Evolutionary conservation across 2,888 invertebrate species (phyloP).

Genomic region (Eupithecia subumbrata): DNA sequence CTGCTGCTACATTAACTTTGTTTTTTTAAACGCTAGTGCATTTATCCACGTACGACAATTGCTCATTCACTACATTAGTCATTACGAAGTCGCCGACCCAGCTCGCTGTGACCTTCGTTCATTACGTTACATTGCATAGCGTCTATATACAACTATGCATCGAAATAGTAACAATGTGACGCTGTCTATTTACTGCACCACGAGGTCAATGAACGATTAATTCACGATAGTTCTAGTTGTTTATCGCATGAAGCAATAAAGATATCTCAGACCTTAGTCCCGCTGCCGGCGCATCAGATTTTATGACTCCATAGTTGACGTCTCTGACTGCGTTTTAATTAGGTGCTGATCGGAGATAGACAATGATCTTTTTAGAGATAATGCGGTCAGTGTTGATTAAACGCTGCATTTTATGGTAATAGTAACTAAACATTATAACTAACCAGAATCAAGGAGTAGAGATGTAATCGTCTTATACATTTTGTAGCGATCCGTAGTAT

Average conservation of each 20-base stretch:
- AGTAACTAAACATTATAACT: not conserved
- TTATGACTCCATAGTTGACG: slow-evolving; percentile 27
- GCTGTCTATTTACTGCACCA: slow-evolving; percentile 36
- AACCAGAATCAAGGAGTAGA: not conserved
- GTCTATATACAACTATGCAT: slow-evolving; percentile 18
- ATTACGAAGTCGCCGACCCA: slow-evolving; percentile 13
- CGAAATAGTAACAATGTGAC: slow-evolving; percentile 34
- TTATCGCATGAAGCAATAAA: slow-evolving; percentile 73
- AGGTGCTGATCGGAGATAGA: slow-evolving; percentile 7
- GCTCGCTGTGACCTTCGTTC: slow-evolving; percentile 10
- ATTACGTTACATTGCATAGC: slow-evolving; percentile 8
- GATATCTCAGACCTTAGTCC: slow-evolving; percentile 63
- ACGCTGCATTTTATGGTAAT: slow-evolving; percentile 3
- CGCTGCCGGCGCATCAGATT: slow-evolving; percentile 46
- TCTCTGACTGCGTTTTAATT: slow-evolving; percentile 16
- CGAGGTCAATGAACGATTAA: slow-evolving; percentile 72
- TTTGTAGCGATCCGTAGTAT: slow-evolving; percentile 1
- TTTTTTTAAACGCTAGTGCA: not conserved
- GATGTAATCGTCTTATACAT: slow-evolving; percentile 7
- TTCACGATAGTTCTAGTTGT: slow-evolving; percentile 68
- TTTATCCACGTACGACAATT: not conserved
- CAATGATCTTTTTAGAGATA: slow-evolving; percentile 11
- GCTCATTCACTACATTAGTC: slow-evolving; percentile 9
- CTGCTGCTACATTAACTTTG: not conserved
- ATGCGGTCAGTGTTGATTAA: not conserved